Conservation (phyloP, 1,140 invertebrate genomes). For the Diorhabda elongata region DNA sequence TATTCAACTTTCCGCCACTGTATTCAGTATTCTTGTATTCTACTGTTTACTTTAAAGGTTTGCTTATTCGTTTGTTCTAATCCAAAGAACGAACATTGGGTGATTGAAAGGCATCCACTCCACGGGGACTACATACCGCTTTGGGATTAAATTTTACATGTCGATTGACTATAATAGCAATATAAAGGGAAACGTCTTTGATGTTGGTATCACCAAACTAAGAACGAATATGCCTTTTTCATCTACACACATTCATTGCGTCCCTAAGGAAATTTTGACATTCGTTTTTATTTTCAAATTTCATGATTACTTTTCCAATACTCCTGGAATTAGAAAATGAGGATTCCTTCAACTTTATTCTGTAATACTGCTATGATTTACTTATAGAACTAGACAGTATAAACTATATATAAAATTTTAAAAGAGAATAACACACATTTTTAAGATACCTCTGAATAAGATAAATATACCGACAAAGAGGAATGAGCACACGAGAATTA, state of each 20-base stretch:
- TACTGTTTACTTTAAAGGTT: slow-evolving; percentile 37
- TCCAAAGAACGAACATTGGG: slow-evolving; percentile 40
- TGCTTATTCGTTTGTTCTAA: slow-evolving; percentile 42
- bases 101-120: slow-evolving; percentile 41
- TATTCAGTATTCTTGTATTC: slow-evolving; percentile 16
- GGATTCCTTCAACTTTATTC: no score
- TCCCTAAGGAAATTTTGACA: slow-evolving; percentile 15
- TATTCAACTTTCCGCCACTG: not conserved
- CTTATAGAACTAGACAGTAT: no score
- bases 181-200: slow-evolving; percentile 41
- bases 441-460: no score
- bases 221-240: slow-evolving; percentile 36
- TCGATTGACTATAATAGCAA: slow-evolving; percentile 47
- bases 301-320: no score
- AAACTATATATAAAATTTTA: no score
- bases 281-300: not conserved
- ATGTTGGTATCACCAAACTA: slow-evolving; percentile 44
- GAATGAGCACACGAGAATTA: no score
- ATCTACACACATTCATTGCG: slow-evolving; percentile 22
- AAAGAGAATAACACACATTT: no score
- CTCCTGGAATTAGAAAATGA: no score
- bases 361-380: no score
- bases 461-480: no score
- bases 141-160: slow-evolving; percentile 47
- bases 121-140: slow-evolving; percentile 14